Conservation (phyloP, 2,113 vertebrate species). For the Nannospalax galili region DNA sequence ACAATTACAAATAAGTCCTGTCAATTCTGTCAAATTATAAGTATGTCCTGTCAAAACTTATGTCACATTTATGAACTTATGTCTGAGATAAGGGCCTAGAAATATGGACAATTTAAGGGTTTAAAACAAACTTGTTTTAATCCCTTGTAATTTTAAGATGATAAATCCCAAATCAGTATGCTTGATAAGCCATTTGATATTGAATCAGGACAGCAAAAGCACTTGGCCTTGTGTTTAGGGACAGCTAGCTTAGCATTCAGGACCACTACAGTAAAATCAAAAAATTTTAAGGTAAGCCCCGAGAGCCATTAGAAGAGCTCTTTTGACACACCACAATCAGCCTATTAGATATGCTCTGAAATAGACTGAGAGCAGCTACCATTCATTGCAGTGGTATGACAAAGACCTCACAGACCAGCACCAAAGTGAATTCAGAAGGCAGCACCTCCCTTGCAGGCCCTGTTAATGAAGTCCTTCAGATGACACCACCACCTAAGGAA, state of each 20-base stretch:
- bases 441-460: not conserved
- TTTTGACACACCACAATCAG: not conserved
- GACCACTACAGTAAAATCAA: not conserved
- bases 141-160: not conserved
- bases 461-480: not conserved
- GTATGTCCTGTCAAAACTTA: too few species aligned
- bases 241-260: not conserved
- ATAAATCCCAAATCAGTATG: not conserved
- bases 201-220: not conserved
- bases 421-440: not conserved
- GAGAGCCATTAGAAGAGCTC: too few species aligned
- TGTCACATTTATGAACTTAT: not conserved
- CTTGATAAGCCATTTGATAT: not conserved
- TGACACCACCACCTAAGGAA: conserved; percentile 1
- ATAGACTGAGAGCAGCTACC: conserved; percentile 5
- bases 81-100: not conserved
- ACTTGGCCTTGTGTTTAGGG: not conserved
- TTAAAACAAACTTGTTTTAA: not conserved
- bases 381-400: not conserved
- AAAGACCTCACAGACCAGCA: not conserved
- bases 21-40: not conserved
- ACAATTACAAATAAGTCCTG: not conserved
- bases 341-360: not conserved
- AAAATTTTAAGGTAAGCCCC: conserved; percentile 19
- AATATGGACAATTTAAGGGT: not conserved